These are phyloP conservation scores for Siniperca knerii DNA, from an alignment of 2,113 vertebrate species.

Conservation along the genomic window DNA sequence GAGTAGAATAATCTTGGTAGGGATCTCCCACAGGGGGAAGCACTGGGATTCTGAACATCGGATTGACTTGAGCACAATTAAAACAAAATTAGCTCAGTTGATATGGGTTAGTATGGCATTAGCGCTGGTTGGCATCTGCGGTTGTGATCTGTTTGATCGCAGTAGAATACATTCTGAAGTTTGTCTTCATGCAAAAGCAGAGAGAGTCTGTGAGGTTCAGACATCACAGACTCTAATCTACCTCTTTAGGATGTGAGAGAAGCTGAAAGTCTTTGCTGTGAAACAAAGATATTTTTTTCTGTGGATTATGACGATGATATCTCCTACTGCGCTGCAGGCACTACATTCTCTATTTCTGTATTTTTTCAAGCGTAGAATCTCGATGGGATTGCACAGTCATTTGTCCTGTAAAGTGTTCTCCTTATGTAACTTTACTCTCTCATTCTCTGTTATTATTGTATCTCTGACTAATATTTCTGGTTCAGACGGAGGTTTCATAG, in stretches of 20 bases:
- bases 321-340: conserved; percentile 71
- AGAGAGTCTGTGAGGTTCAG: conserved; percentile 56
- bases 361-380: conserved; percentile 74
- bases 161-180: conserved; percentile 55
- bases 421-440: conserved; percentile 76
- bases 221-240: conserved; percentile 74
- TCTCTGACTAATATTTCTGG: conserved; percentile 72
- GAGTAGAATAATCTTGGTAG: not conserved
- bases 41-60: conserved; percentile 12
- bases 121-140: conserved; percentile 40
- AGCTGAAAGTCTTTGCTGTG: conserved; percentile 57
- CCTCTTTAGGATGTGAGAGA: conserved; percentile 72
- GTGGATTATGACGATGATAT: conserved; percentile 77
- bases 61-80: conserved; percentile 52
- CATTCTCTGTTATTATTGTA: conserved; percentile 70
- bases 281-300: conserved; percentile 69
- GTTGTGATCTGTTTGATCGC: conserved; percentile 69
- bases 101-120: conserved; percentile 59
- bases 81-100: conserved; percentile 44
- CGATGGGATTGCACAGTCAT: conserved; percentile 75
- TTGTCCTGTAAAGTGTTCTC: conserved; percentile 77
- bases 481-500: conserved; percentile 61
- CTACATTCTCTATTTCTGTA: conserved; percentile 73
- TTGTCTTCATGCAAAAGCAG: conserved; percentile 50
- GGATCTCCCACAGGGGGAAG: conserved; percentile 42